Conservation (phyloP, 2,888 invertebrate species). For the Rutpela maculata region DNA sequence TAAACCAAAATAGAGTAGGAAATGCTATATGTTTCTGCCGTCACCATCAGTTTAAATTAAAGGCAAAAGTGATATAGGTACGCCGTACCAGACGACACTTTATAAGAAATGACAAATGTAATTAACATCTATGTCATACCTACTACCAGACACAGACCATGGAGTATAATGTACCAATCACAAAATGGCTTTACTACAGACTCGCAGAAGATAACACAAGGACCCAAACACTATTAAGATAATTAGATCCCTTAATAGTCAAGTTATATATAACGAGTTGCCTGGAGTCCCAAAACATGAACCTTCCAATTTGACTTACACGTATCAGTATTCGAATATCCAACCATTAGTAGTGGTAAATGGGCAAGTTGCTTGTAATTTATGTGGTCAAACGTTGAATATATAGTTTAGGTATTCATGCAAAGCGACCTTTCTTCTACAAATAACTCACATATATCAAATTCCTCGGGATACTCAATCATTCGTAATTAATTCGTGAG, state of each 20-base stretch:
- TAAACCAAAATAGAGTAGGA: not conserved
- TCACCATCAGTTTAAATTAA: slow-evolving; percentile 4
- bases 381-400: slow-evolving; percentile 6
- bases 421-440: slow-evolving; percentile 8
- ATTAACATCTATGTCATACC: not conserved
- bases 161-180: slow-evolving; percentile 12
- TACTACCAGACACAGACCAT: not conserved
- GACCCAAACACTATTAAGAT: slow-evolving; percentile 20
- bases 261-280: slow-evolving; percentile 23
- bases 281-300: slow-evolving; percentile 12
- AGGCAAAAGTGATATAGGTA: slow-evolving; percentile 2
- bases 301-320: slow-evolving; percentile 7
- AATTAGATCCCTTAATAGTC: slow-evolving; percentile 32
- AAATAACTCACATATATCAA: not conserved
- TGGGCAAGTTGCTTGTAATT: slow-evolving; percentile 18
- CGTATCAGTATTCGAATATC: slow-evolving; percentile 21
- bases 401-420: slow-evolving; percentile 20
- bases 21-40: not conserved
- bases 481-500: not conserved
- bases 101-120: slow-evolving; percentile 1
- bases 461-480: not conserved
- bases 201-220: slow-evolving; percentile 5
- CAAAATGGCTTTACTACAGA: not conserved
- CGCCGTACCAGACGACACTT: not conserved
- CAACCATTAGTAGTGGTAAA: slow-evolving; percentile 26